Conservation (phyloP, 2,113 vertebrate genomes). For the Gorsachius goisagi region DNA sequence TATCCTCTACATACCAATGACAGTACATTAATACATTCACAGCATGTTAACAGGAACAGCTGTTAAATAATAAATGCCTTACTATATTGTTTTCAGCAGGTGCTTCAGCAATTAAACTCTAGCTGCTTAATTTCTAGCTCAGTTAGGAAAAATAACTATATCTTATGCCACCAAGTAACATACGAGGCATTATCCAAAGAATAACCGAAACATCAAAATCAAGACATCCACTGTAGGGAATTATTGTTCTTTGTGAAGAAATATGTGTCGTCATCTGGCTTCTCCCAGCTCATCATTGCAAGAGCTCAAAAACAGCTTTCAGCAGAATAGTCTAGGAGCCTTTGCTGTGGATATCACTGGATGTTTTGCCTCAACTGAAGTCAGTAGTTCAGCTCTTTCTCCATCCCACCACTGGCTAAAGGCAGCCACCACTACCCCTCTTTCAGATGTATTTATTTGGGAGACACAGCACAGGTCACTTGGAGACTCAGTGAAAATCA, state of each 20-base stretch:
- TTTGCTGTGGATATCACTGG: neutral
- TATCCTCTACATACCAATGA: neutral
- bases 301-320: neutral
- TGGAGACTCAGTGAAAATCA: neutral
- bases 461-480: neutral
- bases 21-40: constrained; percentile 42
- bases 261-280: neutral
- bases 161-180: constrained; percentile 2
- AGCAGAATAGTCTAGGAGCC: neutral
- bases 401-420: neutral
- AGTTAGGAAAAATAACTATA: constrained; percentile 14
- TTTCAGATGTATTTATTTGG: neutral
- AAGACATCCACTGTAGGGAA: neutral
- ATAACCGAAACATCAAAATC: neutral
- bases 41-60: constrained; percentile 42
- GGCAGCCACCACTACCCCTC: neutral
- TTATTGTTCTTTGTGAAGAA: neutral
- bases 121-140: constrained; percentile 14
- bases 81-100: constrained; percentile 45
- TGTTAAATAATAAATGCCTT: constrained; percentile 57
- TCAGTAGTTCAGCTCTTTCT: neutral
- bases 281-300: neutral
- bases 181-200: neutral
- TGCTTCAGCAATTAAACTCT: constrained; percentile 51
- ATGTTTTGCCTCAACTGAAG: neutral